Percentiles rank a stretch among this genome's conserved stretches.
Conservation (phyloP, 2,113 vertebrate species). For the Rhabdomys dilectus region DNA sequence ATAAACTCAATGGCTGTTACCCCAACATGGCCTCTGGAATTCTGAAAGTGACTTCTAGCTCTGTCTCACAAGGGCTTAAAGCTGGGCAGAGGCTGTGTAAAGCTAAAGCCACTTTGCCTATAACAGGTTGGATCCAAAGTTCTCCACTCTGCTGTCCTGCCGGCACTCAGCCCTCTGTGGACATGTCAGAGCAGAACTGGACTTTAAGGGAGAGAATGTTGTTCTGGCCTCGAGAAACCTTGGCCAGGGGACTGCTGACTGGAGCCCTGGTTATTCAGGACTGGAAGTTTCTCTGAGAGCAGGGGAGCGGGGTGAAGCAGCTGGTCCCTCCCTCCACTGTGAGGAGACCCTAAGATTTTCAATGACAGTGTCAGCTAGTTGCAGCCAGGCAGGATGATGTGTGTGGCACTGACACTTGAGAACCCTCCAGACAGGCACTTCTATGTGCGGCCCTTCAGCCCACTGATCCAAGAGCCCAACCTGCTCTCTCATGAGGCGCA, state of each 20-base stretch:
- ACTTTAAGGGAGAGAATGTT: neutral
- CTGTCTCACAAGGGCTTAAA: slow-evolving; percentile 48
- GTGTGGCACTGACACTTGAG: neutral
- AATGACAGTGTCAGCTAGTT: neutral
- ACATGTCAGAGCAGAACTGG: neutral
- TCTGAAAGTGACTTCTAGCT: neutral
- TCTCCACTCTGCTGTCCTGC: neutral
- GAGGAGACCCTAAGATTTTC: neutral
- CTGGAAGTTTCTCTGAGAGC: neutral
- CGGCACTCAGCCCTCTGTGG: neutral
- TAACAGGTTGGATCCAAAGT: neutral
- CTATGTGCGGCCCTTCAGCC: neutral
- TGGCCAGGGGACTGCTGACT: neutral
- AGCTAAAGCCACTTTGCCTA: slow-evolving; percentile 51
- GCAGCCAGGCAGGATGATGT: neutral
- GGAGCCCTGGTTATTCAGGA: neutral
- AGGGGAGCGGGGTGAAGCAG: no score
- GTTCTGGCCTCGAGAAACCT: neutral
- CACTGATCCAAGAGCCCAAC: neutral
- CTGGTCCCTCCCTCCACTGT: neutral
- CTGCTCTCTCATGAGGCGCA: neutral
- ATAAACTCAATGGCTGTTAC: slow-evolving; percentile 47
- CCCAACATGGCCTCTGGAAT: slow-evolving; percentile 34
- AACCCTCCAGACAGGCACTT: slow-evolving; percentile 6
- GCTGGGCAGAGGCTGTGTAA: slow-evolving; percentile 57